Evolutionary conservation across 2,113 vertebrate genomes (phyloP).

Genomic region (Dromiciops gliroides): DNA sequence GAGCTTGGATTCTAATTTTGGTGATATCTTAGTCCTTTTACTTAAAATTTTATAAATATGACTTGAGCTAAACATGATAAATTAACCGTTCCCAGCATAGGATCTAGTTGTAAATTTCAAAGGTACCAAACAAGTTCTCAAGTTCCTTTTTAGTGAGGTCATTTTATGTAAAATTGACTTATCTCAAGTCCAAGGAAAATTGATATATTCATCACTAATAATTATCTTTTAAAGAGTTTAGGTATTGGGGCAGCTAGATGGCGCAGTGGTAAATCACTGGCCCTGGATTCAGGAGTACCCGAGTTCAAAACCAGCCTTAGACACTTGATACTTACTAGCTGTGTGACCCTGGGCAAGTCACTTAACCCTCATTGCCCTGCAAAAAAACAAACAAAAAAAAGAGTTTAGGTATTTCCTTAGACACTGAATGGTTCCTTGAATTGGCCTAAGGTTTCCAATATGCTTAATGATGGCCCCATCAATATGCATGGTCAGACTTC

Average conservation of each 20-base stretch:
- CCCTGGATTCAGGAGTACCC: too few relatives aligned
- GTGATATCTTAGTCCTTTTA: not conserved
- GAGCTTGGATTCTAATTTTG: not conserved
- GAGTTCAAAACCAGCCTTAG: too few relatives aligned
- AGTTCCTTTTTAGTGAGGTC: not conserved
- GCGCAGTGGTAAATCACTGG: too few relatives aligned
- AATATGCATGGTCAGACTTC: not conserved
- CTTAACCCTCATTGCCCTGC: too few relatives aligned
- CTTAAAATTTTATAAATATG: not conserved
- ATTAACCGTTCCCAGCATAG: not conserved
- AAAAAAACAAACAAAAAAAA: too few relatives aligned
- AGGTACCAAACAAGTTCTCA: not conserved
- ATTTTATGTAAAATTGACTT: not conserved
- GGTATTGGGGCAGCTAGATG: too few relatives aligned
- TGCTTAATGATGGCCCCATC: not conserved
- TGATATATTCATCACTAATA: not conserved
- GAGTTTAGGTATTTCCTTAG: not conserved
- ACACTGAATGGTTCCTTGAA: not conserved
- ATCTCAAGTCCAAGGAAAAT: not conserved
- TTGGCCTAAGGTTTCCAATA: not conserved
- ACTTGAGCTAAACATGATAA: not conserved
- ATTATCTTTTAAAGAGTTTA: not conserved
- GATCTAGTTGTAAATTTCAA: not conserved
- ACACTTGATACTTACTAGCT: too few relatives aligned
- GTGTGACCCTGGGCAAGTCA: too few relatives aligned